Conservation (phyloP, 2,113 vertebrate species). For the Mastomys coucha region DNA sequence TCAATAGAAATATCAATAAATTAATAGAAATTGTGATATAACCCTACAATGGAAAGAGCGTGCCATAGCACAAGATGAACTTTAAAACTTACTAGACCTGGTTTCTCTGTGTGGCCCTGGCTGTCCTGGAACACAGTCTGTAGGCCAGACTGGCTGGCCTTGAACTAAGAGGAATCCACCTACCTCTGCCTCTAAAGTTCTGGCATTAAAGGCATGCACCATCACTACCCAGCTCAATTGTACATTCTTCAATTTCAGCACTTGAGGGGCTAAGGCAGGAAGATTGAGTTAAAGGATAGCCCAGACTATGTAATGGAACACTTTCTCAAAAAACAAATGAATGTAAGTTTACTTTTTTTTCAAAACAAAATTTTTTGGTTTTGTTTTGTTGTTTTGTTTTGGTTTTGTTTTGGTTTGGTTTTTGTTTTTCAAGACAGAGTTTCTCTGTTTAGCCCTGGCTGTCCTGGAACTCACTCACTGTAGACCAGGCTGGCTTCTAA, state of each 20-base stretch:
- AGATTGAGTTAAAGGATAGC: not conserved
- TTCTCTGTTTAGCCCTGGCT: too few species aligned
- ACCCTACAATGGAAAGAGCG: not conserved
- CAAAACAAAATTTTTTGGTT: too few species aligned
- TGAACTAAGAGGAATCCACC: not conserved
- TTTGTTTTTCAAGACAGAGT: too few species aligned
- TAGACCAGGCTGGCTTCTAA: too few species aligned
- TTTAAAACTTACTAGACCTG: too few species aligned
- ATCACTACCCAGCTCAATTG: not conserved
- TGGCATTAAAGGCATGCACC: not conserved
- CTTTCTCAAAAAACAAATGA: not conserved
- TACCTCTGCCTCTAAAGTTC: not conserved
- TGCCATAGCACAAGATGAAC: accelerated
- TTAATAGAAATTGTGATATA: not conserved
- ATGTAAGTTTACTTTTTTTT: too few species aligned
- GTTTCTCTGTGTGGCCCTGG: not conserved
- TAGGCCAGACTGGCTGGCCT: not conserved
- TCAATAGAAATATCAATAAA: too few species aligned
- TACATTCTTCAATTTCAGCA: not conserved
- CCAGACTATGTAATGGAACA: not conserved
- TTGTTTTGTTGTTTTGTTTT: too few species aligned
- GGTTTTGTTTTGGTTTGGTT: too few species aligned
- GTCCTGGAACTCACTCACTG: too few species aligned
- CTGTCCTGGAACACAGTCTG: not conserved
- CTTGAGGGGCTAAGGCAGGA: not conserved